phyloP scores from a whole-genome alignment of 1,140 invertebrate genomes.

The Formica exsecta region DNA sequence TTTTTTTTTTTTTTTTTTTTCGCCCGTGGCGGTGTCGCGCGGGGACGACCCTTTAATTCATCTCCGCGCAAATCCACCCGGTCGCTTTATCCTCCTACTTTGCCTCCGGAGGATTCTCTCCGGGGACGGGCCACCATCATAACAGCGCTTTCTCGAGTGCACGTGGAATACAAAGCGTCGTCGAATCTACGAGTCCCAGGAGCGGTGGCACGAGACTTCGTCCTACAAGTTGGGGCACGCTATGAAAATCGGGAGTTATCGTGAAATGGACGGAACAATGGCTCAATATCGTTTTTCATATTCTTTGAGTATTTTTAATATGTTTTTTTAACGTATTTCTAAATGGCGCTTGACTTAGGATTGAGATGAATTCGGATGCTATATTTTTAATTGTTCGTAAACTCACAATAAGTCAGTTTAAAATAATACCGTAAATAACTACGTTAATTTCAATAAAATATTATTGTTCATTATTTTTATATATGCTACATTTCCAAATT shows the following conservation, averaged over 20 bases:
- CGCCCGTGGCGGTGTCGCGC: background rate
- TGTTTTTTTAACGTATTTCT: background rate
- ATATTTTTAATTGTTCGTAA: background rate
- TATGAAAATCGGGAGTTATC: conserved; percentile 62
- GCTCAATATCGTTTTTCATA: background rate
- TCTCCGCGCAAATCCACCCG: conserved; percentile 15
- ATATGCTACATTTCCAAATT: background rate
- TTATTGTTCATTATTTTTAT: background rate
- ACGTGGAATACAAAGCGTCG: conserved; percentile 79
- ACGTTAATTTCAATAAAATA: background rate
- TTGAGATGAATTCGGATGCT: background rate
- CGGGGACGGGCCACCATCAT: conserved; percentile 78
- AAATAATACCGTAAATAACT: background rate
- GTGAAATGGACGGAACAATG: conserved; percentile 41
- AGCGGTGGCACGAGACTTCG: conserved; percentile 64
- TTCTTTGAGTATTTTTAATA: conserved; percentile 18
- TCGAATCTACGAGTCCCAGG: conserved; percentile 75
- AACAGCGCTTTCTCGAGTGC: conserved; percentile 81
- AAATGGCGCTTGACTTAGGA: background rate
- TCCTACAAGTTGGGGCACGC: background rate
- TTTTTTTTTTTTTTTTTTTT: conserved; percentile 39
- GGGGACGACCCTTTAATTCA: conserved; percentile 46
- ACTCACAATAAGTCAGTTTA: background rate
- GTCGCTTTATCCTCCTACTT: conserved; percentile 9
- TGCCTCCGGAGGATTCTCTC: conserved; percentile 58